Evolutionary conservation across 2,113 vertebrate species (phyloP).

Genomic region (Smithornis capensis): DNA sequence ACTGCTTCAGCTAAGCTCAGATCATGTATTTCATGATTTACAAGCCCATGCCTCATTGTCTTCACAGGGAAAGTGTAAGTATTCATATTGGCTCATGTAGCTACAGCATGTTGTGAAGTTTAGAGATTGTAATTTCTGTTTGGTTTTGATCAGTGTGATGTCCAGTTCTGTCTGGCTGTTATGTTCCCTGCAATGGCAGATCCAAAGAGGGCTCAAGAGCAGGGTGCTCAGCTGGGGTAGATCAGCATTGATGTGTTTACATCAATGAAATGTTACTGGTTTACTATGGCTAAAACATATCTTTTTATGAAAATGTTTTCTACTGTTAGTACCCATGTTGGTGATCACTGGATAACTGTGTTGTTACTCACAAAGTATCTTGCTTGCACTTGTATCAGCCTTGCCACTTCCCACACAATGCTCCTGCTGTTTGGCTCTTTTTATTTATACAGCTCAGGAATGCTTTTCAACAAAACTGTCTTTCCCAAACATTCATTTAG

Average conservation of each 20-base stretch:
- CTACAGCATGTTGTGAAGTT: background rate
- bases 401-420: background rate
- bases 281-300: background rate
- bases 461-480: background rate
- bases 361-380: background rate
- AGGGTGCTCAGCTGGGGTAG: background rate
- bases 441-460: background rate
- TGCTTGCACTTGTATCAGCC: background rate
- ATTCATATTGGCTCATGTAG: background rate
- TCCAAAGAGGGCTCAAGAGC: background rate
- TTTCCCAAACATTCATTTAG: background rate
- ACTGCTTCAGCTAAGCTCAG: background rate
- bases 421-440: background rate
- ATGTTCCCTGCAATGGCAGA: background rate
- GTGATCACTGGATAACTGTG: background rate
- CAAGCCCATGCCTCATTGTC: background rate
- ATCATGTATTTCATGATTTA: fast-evolving
- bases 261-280: background rate
- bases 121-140: background rate
- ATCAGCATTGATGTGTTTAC: background rate
- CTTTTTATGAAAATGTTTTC: background rate
- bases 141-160: background rate
- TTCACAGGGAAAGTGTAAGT: background rate
- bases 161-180: background rate
- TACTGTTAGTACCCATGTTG: background rate